Conservation (phyloP, 2,888 invertebrate species). For the Epicampocera succincta region DNA sequence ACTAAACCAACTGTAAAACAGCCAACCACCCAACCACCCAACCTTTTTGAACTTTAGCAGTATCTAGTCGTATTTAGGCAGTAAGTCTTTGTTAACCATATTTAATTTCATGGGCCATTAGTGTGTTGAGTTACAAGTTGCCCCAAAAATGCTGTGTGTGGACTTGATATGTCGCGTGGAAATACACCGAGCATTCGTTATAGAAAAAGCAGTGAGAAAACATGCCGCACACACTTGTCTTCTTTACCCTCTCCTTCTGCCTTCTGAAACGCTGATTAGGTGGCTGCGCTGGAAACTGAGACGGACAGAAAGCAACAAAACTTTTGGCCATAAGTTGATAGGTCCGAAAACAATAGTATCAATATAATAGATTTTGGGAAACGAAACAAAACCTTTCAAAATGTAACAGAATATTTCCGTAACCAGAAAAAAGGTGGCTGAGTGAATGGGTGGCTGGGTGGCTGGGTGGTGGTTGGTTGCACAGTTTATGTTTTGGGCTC, state of each 20-base stretch:
- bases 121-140: constrained; percentile 67
- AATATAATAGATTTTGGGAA: constrained; percentile 45
- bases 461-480: background rate
- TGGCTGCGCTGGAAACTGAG: constrained; percentile 21
- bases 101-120: constrained; percentile 72
- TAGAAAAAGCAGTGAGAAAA: constrained; percentile 12
- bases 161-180: no score
- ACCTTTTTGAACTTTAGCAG: constrained; percentile 39
- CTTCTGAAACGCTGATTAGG: background rate
- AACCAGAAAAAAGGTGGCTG: background rate
- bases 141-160: constrained; percentile 25
- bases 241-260: background rate
- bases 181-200: no score
- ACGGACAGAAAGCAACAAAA: background rate
- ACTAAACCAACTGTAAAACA: constrained; percentile 18
- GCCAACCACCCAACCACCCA: constrained; percentile 29
- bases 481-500: background rate
- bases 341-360: constrained; percentile 58
- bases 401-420: constrained; percentile 37
- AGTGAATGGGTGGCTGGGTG: background rate
- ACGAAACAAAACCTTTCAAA: constrained; percentile 29
- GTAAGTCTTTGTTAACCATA: constrained; percentile 65
- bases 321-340: constrained; percentile 60
- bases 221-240: constrained; percentile 11
- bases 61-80: constrained; percentile 51